Evolutionary conservation across 2,113 vertebrate species (phyloP), one percentile per base, ranked within the genome.

Genomic region (Pao palembangensis): DNA sequence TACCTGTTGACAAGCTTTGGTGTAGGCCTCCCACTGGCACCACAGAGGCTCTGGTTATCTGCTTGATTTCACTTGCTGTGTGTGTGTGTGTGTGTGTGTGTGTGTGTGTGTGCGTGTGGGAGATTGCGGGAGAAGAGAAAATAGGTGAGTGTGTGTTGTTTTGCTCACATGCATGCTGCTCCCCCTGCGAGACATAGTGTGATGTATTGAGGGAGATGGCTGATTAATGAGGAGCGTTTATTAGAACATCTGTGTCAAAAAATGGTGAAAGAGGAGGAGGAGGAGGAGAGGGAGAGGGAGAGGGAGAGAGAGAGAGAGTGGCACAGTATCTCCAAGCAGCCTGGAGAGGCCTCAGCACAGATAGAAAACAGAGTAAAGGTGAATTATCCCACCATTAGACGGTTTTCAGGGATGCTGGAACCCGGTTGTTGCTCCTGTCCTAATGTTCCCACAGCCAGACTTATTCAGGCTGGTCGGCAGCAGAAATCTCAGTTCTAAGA

Each of bases 221-320:
- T 91, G 91, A 92, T 92, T 91, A 91, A 92, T 90, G 90, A 90
- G 88, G 79, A 78, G 74, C 84, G 86, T 90, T 92, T 90, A 90
- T 90, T 85, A 82, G 79, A 91, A 91, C 91, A 91, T 91, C 90
- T 91, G 90, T 91, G 90, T 90, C 88, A 91, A 85, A 85, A 88
- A 83, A 88, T 85, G 87, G 87, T 77, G 83, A 80, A 79, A 84
- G 67, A 65, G 52, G 78, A 61, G 71, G 78, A 59, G 3, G 50
- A 75, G 4, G 70, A 46, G 59, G 68, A 77, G 28, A 62, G 62
- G 49, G 61, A 49, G 55, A 68, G 20, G 52, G 59, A 59, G 21
- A 17, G 53, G 25, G 51, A 43, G 57, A 55, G 54, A 58, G 52
- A 41, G 50, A 69, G 68, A 49, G 62, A 52, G 25, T 65, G 41